A percentile compares a stretch with the other conserved stretches of the same genome.
Conservation (phyloP, 2,113 vertebrate genomes). For the Scartelaos histophorus region DNA sequence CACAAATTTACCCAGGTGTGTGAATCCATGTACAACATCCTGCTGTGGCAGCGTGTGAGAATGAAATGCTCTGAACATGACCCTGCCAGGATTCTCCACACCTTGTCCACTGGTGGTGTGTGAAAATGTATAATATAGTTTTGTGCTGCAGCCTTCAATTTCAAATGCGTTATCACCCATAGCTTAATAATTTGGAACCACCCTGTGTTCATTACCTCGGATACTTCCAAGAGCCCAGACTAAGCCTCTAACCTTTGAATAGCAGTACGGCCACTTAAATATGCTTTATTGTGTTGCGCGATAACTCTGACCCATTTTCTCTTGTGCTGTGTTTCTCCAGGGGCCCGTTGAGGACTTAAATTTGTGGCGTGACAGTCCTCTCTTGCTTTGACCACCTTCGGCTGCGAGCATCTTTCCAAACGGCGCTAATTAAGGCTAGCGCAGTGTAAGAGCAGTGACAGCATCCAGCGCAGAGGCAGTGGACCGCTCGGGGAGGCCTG, state of each 20-base stretch:
- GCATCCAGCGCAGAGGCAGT: conserved; percentile 18
- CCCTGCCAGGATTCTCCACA: too few relatives aligned
- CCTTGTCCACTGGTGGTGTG: too few relatives aligned
- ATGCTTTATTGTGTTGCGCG: conserved; percentile 25
- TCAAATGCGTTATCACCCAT: background rate
- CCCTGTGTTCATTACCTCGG: background rate
- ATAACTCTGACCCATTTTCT: conserved; percentile 68
- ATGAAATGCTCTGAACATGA: too few relatives aligned
- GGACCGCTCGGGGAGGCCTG: conserved; percentile 36
- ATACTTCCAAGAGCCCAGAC: background rate
- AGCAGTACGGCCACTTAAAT: background rate
- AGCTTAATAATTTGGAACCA: background rate
- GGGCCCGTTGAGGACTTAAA: conserved; percentile 52
- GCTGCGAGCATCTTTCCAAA: conserved; percentile 22
- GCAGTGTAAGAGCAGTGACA: conserved; percentile 34
- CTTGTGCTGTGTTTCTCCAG: conserved; percentile 71
- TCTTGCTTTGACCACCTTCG: conserved; percentile 28
- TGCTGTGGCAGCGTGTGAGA: too few relatives aligned
- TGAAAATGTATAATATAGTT: background rate
- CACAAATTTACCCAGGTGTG: too few relatives aligned
- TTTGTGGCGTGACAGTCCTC: conserved; percentile 41
- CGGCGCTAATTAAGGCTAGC: conserved; percentile 30
- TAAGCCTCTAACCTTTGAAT: background rate
- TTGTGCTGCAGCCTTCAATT: background rate
- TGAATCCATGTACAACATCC: too few relatives aligned